Base-by-base conservation (phyloP, 2,797 vertebrate genomes). In the Bufotes viridis region DNA sequence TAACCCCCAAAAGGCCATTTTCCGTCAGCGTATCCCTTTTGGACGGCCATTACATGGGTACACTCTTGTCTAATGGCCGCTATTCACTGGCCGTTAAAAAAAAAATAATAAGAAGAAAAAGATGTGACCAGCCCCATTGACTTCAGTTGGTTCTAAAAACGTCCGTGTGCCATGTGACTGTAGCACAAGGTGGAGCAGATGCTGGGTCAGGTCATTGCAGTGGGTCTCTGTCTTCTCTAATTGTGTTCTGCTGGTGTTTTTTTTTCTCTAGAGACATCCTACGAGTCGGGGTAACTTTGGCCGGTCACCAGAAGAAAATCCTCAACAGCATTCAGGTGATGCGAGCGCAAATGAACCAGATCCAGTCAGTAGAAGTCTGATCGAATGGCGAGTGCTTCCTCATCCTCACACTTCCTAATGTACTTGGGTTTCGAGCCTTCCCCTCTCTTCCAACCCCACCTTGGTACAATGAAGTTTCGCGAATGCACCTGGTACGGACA, bases 251-350 rank as follows among this genome's bases (percentile, higher is more conserved):
- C 11, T 34, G 3, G 0, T n/a, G n/a, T 0, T 91, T 20, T 91
- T 89, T 0, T 0, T 90, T 18, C 91, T 89, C 58, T 94, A 99
- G 98, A 91, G 98, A 99, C 94, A 99, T 99, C 94, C 96, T 99
- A 90, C 95, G 98, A 94, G 97, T 99, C 0, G 98, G 98, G 14
- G 98, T 99, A 94, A 99, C 97, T 91, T 94, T 99, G 94, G 98
- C 98, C 10, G 98, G 98, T 91, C 98, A 99, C 94, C 98, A 99
- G 95, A 99, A 99, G 96, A 99, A 99, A 95, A 99, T 99, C 91
- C 96, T 99, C 89, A 99, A 99, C 95, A 99, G 98, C 87, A 97
- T 99, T 94, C 98, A 99, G 96, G 97, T 99, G 96, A 99, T 99
- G 98, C 96, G 98, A 90, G 98, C 98, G 90, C 98, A 99, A 95